Percentiles rank a stretch among this genome's conserved stretches.
phyloP scores from a whole-genome alignment of 2,113 vertebrate genomes.

The Diphyllodes magnificus region DNA sequence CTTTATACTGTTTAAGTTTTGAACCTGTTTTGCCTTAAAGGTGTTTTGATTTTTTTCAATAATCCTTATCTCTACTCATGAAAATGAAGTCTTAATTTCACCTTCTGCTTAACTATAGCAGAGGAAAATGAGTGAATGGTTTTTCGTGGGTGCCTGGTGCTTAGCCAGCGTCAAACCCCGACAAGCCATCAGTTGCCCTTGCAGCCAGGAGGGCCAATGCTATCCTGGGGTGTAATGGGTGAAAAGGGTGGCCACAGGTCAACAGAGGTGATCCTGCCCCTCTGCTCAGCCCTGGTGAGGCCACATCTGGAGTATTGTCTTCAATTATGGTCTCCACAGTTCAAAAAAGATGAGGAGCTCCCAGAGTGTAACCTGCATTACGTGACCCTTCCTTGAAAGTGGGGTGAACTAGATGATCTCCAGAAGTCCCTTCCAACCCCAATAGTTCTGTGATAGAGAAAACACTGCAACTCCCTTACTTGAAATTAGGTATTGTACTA shows the following conservation, averaged over 20 bases:
- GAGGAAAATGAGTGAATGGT: background rate
- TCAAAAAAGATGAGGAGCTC: background rate
- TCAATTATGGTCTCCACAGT: rapidly evolving
- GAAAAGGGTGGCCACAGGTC: too few relatives aligned
- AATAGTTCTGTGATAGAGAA: background rate
- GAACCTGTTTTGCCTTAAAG: background rate
- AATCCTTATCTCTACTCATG: background rate
- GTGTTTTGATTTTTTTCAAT: background rate
- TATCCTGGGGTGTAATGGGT: too few relatives aligned
- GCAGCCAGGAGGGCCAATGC: rapidly evolving
- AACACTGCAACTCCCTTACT: background rate
- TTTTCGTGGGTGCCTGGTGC: background rate
- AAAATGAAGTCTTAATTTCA: background rate
- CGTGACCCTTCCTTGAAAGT: rapidly evolving
- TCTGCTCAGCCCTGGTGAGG: background rate
- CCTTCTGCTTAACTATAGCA: background rate
- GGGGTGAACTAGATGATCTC: background rate
- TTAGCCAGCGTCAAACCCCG: background rate
- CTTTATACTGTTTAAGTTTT: background rate
- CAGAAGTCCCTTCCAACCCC: background rate
- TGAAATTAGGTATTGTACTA: background rate
- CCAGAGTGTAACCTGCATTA: too few relatives aligned
- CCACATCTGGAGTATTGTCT: background rate
- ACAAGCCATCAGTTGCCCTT: background rate
- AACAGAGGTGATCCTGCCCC: background rate